Evolutionary conservation across 2,113 vertebrate species (phyloP), one percentile per base, ranked within the genome.

Genomic region (Apeltes quadracus): DNA sequence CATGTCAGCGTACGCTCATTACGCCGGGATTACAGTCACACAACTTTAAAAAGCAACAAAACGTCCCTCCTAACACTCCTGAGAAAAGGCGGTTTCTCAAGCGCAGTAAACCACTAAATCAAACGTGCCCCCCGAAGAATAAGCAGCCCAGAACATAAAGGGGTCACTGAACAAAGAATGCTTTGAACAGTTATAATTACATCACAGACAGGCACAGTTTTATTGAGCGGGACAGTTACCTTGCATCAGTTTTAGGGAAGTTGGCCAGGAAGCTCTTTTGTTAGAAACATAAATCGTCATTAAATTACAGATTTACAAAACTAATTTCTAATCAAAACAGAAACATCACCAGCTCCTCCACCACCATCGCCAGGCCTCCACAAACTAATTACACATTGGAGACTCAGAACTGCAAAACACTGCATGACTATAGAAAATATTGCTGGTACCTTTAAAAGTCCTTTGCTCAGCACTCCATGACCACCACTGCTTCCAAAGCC

Each of bases 101-200:
- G 78, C 80, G 62, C 55, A 75, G 73, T 77, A 85, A 87, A 85
- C 81, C 83, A 76, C 76, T 81, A 82, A 92, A 89, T 84, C 82
- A 80, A 86, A 90, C 76, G 82, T 70, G 82, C 78, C 75, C 66
- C n/a, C 82, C 14, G 56, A 78, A 82, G 59, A 70, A 84, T 78
- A 87, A 61, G 65, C 78, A 81, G 83, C 69, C 78, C 69, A 39
- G 78, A 56, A 90, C 90, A 91, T 88, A 89, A 87, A 90, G 81
- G 84, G 88, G 89, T 83, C 84, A 80, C 64, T 85, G 90, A 92
- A 93, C 90, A 94, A 94, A 92, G 92, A 94, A 93, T 92, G 91
- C 90, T 92, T 94, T 93, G 88, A 93, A 92, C 87, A 85, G 69
- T 82, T 75, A 36, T 74, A 87, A 85, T 91, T 90, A 84, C 89